Percentiles rank a stretch among this genome's conserved stretches.
phyloP scores from a whole-genome alignment of 2,888 invertebrate genomes.

The Embidobia sp. region DNA sequence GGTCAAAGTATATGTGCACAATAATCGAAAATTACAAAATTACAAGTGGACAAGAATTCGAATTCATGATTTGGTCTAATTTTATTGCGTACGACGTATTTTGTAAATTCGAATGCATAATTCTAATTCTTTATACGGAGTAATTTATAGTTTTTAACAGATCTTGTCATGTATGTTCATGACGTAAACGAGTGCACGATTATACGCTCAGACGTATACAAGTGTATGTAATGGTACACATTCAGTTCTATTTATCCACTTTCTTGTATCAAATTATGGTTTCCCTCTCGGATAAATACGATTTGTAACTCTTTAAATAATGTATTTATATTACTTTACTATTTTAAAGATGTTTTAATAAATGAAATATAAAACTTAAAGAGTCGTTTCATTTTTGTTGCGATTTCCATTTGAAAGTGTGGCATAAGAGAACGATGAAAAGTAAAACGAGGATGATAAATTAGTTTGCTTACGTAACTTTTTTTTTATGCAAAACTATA shows the following conservation, averaged over 20 bases:
- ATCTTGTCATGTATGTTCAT: not conserved
- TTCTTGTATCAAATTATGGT: conserved; percentile 1
- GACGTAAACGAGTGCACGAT: not conserved
- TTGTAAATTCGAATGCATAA: not conserved
- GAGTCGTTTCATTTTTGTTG: not conserved
- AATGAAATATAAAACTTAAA: conserved; percentile 18
- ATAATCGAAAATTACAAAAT: no score
- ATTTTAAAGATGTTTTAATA: conserved; percentile 38
- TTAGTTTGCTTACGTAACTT: no score
- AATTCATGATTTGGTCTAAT: no score
- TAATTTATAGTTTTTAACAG: conserved; percentile 7
- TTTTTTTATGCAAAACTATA: no score
- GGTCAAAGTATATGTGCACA: not conserved
- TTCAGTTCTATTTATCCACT: conserved; percentile 23
- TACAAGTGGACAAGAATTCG: no score
- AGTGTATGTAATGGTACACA: conserved; percentile 15
- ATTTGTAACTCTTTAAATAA: conserved; percentile 27
- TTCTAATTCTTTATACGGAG: not conserved
- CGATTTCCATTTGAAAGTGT: not conserved
- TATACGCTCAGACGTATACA: conserved; percentile 8
- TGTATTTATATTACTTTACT: conserved; percentile 39
- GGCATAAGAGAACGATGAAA: no score
- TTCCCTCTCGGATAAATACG: conserved; percentile 4
- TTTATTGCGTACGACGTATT: no score
- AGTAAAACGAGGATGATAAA: not conserved